A percentile compares a stretch with the other conserved stretches of the same genome.
These are phyloP conservation scores for Dryomyza anilis DNA, from an alignment of 2,888 invertebrate species.

Conservation along the genomic window DNA sequence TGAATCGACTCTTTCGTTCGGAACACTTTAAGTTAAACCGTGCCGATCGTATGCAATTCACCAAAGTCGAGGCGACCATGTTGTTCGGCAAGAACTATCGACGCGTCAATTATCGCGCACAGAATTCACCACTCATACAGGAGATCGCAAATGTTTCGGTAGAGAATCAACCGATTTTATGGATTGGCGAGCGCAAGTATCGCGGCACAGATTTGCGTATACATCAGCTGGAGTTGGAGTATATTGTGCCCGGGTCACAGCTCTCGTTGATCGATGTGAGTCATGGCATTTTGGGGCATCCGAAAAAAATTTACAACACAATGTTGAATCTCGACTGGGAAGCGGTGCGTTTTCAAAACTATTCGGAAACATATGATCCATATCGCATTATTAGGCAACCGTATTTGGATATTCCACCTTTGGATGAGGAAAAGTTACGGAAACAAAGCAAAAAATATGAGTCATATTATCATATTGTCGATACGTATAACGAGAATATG, in stretches of 20 bases:
- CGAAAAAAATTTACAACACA: slow-evolving; percentile 53
- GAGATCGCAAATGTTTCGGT: slow-evolving; percentile 47
- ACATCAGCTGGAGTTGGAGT: slow-evolving; percentile 53
- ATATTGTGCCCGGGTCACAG: slow-evolving; percentile 53
- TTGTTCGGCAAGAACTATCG: slow-evolving; percentile 52
- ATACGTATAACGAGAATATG: slow-evolving; percentile 40
- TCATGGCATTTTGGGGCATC: slow-evolving; percentile 57
- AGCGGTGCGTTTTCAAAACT: slow-evolving; percentile 47
- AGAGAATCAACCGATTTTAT: slow-evolving; percentile 52
- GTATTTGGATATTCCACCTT: slow-evolving; percentile 43
- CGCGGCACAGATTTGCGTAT: slow-evolving; percentile 54
- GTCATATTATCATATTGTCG: slow-evolving; percentile 46
- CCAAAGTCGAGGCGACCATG: slow-evolving; percentile 45
- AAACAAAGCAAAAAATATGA: slow-evolving; percentile 40
- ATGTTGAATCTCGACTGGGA: slow-evolving; percentile 49
- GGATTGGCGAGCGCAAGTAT: slow-evolving; percentile 58
- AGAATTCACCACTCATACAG: slow-evolving; percentile 55
- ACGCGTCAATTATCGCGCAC: slow-evolving; percentile 52
- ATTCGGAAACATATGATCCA: slow-evolving; percentile 50
- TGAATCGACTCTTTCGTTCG: slow-evolving; percentile 57
- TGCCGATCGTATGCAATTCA: slow-evolving; percentile 43
- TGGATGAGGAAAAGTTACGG: slow-evolving; percentile 39
- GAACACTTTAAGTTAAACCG: slow-evolving; percentile 51
- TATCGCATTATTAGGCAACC: slow-evolving; percentile 52
- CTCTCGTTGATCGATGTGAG: slow-evolving; percentile 50